Evolutionary conservation across 2,888 invertebrate species (phyloP).

Genomic region (Phanerotoma sp.): DNA sequence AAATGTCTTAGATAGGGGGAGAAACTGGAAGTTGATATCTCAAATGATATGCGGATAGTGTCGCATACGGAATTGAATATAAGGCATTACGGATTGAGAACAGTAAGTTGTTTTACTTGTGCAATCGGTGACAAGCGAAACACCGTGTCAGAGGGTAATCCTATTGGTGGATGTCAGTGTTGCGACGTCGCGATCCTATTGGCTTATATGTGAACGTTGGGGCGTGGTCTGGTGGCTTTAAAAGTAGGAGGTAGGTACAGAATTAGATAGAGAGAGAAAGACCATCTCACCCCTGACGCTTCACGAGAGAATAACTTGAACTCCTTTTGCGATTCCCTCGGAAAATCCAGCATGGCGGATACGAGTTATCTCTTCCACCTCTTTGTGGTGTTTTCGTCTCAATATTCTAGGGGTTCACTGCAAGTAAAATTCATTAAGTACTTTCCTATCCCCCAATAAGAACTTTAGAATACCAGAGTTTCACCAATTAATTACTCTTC

Average conservation of each 20-base stretch:
- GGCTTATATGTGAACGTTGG: slow-evolving; percentile 41
- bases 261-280: slow-evolving; percentile 3
- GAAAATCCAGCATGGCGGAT: slow-evolving; percentile 51
- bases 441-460: no score
- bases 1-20: neutral
- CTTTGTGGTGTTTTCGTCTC: neutral
- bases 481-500: neutral
- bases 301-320: slow-evolving; percentile 15
- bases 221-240: slow-evolving; percentile 46
- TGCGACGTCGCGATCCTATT: slow-evolving; percentile 53
- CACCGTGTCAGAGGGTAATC: slow-evolving; percentile 58
- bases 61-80: neutral
- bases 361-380: slow-evolving; percentile 1
- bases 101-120: slow-evolving; percentile 9
- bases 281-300: slow-evolving; percentile 10
- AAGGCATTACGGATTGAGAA: neutral
- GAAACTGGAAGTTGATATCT: neutral
- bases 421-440: no score
- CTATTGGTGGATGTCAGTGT: slow-evolving; percentile 56
- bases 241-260: slow-evolving; percentile 5
- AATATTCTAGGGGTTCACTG: no score
- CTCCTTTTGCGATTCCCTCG: slow-evolving; percentile 18
- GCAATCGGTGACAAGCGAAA: slow-evolving; percentile 54
- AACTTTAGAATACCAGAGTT: neutral
- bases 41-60: neutral